Evolutionary conservation across 2,797 vertebrate species (phyloP).

Genomic region (Acanthiza pusilla): DNA sequence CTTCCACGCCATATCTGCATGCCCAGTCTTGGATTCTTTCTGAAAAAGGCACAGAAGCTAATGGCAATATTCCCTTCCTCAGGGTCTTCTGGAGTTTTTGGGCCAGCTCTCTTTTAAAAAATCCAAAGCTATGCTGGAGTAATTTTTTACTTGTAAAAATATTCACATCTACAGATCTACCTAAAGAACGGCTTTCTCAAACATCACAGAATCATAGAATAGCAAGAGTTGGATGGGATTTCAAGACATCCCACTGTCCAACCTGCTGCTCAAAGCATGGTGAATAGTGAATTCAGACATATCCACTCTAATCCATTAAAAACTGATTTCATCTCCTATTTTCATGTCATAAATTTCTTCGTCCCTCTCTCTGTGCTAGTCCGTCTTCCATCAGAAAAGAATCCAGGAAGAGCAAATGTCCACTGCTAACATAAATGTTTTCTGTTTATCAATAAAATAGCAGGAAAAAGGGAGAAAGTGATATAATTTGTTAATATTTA

Average conservation of each 20-base stretch:
- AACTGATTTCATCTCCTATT: neutral
- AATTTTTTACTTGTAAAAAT: neutral
- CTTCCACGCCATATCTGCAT: neutral
- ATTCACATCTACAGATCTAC: neutral
- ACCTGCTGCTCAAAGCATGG: neutral
- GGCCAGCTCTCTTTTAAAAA: neutral
- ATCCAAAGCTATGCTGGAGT: neutral
- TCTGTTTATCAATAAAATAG: neutral
- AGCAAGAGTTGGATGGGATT: neutral
- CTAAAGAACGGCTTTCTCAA: neutral
- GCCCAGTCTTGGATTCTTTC: neutral
- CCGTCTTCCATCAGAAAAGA: neutral
- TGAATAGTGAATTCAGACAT: neutral
- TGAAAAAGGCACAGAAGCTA: neutral
- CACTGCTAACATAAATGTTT: neutral
- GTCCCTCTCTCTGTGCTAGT: neutral
- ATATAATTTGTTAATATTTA: neutral
- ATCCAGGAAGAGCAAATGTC: neutral
- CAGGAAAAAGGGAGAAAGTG: neutral
- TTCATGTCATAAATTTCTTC: neutral
- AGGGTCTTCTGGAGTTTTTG: neutral
- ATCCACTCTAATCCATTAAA: neutral
- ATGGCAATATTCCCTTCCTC: rapidly evolving
- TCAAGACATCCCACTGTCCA: neutral
- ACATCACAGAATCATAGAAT: neutral